Evolutionary conservation across 2,797 vertebrate species (phyloP).

Genomic region (Sebastes hubbsi): DNA sequence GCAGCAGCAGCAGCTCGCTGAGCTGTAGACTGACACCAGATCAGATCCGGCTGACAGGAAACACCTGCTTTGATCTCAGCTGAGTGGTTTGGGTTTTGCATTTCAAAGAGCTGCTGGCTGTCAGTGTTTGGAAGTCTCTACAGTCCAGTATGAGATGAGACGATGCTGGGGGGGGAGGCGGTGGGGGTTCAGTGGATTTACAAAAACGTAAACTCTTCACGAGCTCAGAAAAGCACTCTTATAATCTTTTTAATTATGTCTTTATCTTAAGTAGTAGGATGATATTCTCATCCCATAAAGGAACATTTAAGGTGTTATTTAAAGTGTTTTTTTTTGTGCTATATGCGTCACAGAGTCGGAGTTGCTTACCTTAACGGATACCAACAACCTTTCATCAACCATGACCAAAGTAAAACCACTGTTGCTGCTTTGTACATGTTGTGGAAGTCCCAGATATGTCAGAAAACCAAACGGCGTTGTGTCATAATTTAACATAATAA

Average conservation of each 20-base stretch:
- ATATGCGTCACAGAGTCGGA: no score
- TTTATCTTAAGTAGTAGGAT: neutral
- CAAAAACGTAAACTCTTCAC: neutral
- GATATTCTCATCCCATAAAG: neutral
- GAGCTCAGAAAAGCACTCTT: neutral
- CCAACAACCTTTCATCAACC: no score
- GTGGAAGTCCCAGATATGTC: no score
- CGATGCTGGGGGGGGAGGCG: neutral
- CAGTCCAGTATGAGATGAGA: conserved; percentile 32
- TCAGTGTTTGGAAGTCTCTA: neutral
- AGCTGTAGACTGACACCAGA: conserved; percentile 38
- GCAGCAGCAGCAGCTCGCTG: conserved; percentile 10
- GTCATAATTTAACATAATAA: no score
- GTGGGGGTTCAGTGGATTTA: neutral
- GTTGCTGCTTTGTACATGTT: no score
- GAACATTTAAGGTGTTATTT: neutral
- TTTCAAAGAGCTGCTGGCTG: conserved; percentile 50
- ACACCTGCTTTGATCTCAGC: conserved; percentile 56
- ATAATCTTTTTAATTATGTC: neutral
- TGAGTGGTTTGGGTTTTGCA: conserved; percentile 20
- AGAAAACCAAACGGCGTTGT: no score
- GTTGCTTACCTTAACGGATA: no score
- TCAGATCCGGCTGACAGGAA: conserved; percentile 43
- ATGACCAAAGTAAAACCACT: no score
- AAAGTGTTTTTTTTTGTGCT: no score